Conservation (phyloP, 2,797 vertebrate genomes). For the Malurus splendens region DNA sequence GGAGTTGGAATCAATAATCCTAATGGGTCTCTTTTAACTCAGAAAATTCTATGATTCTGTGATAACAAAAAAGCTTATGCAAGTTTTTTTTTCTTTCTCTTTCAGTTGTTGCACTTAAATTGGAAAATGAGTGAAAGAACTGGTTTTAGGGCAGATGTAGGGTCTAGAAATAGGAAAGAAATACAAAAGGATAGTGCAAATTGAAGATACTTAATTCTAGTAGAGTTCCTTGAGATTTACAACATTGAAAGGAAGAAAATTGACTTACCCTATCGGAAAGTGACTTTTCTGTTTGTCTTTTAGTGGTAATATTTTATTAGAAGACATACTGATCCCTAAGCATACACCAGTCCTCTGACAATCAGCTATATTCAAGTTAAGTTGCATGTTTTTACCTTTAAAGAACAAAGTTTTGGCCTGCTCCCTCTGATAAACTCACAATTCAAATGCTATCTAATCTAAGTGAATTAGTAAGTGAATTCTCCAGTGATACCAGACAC, state of each 20-base stretch:
- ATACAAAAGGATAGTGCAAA: not conserved
- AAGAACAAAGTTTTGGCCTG: not conserved
- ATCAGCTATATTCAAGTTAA: not conserved
- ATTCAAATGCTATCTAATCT: conserved; percentile 5
- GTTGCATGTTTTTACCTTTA: not conserved
- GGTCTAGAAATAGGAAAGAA: not conserved
- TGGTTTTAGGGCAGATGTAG: not conserved
- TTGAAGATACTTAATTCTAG: not conserved
- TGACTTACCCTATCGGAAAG: not conserved
- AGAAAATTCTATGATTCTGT: not conserved
- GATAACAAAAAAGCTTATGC: not conserved
- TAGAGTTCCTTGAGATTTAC: not conserved
- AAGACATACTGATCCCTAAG: not conserved
- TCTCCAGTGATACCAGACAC: not conserved
- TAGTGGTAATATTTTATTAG: not conserved
- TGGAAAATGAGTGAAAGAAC: not conserved
- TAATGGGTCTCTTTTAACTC: not conserved
- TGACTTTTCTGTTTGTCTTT: not conserved
- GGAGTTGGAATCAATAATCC: not conserved
- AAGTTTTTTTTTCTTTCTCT: not conserved
- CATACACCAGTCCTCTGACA: not conserved
- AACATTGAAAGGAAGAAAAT: not conserved
- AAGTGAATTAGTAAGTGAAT: not conserved
- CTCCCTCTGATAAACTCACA: not conserved
- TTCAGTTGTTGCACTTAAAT: not conserved